Conservation (phyloP, 1,140 invertebrate genomes). For the Diuraphis noxia region DNA sequence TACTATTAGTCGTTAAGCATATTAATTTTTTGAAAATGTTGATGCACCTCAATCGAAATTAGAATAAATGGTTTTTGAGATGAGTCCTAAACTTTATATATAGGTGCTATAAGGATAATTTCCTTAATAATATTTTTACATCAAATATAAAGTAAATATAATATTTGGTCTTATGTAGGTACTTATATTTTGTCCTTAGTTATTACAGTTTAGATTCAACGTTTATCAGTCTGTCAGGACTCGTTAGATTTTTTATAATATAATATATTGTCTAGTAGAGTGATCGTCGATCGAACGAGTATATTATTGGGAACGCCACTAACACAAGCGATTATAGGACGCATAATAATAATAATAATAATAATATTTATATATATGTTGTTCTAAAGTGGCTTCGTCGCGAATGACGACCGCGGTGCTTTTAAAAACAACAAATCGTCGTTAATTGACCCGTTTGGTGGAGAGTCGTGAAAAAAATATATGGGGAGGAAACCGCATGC, state of each 20-base stretch:
- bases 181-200: too few species aligned
- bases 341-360: neutral
- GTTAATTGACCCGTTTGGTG: constrained; percentile 45
- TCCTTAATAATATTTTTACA: neutral
- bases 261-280: neutral
- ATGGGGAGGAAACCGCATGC: constrained; percentile 18
- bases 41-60: neutral
- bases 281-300: neutral
- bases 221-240: too few species aligned
- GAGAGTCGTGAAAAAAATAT: neutral
- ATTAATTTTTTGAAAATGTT: neutral
- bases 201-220: too few species aligned
- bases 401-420: neutral
- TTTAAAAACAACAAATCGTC: constrained; percentile 37
- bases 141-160: neutral
- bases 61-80: neutral
- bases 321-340: neutral
- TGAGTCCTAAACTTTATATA: neutral
- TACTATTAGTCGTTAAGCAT: neutral
- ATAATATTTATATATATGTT: neutral
- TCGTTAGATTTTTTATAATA: too few species aligned
- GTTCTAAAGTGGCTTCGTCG: neutral
- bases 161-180: neutral
- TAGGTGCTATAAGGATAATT: neutral
- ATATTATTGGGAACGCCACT: neutral